phyloP scores from a whole-genome alignment of 1,140 invertebrate genomes.

The Zeugodacus cucurbitae region DNA sequence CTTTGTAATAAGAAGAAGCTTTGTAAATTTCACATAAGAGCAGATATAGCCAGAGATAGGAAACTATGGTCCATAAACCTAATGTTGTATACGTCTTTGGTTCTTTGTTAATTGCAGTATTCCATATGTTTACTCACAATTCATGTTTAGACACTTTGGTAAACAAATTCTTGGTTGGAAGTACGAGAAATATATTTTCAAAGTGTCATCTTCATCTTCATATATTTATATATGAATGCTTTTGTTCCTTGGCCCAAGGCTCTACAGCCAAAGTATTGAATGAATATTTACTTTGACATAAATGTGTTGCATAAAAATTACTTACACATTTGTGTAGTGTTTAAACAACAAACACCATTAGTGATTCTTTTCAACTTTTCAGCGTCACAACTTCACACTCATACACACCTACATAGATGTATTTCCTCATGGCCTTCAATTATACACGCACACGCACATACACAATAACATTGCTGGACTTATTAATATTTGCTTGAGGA shows the following conservation, averaged over 20 bases:
- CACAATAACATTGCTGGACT: neutral
- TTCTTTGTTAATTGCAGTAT: too few relatives aligned
- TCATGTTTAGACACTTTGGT: too few relatives aligned
- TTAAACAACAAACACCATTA: neutral
- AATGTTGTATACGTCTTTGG: too few relatives aligned
- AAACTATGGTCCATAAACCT: too few relatives aligned
- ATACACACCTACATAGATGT: too few relatives aligned
- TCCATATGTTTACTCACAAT: too few relatives aligned
- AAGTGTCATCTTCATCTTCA: neutral
- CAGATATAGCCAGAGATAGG: too few relatives aligned
- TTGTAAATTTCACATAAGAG: too few relatives aligned
- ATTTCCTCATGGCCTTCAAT: neutral
- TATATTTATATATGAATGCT: neutral
- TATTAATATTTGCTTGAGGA: neutral
- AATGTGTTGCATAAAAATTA: constrained; percentile 5
- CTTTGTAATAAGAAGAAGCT: too few relatives aligned
- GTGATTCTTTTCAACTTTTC: neutral
- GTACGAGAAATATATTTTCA: neutral
- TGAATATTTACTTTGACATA: neutral
- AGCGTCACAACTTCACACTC: neutral
- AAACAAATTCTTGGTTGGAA: neutral
- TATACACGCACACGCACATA: neutral
- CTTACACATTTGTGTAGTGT: neutral
- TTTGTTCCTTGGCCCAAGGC: neutral
- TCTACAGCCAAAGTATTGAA: neutral